Conservation (phyloP, 1,140 invertebrate genomes). For the Zaprionus ghesquierei region DNA sequence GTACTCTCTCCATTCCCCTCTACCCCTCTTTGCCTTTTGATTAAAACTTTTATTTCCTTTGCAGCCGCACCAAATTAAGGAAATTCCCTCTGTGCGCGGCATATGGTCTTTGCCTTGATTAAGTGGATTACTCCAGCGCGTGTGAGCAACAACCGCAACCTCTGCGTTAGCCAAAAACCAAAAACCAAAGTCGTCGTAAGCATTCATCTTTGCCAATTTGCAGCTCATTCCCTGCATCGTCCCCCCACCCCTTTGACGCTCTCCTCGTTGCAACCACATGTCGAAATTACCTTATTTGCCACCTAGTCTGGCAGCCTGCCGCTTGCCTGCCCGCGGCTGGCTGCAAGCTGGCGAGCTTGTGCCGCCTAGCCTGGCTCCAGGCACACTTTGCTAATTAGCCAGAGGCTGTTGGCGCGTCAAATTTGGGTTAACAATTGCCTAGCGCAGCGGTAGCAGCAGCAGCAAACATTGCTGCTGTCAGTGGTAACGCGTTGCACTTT, state of each 20-base stretch:
- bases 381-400: conserved; percentile 75
- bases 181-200: conserved; percentile 11
- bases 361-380: background rate
- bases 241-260: background rate
- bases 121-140: conserved; percentile 8
- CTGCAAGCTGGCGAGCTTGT: background rate
- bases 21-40: no score
- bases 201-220: conserved; percentile 67
- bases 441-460: conserved; percentile 17
- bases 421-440: conserved; percentile 67
- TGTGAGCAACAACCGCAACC: conserved; percentile 3
- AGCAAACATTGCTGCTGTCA: conserved; percentile 29
- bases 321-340: background rate
- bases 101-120: conserved; percentile 22
- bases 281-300: conserved; percentile 45
- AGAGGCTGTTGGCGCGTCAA: conserved; percentile 58
- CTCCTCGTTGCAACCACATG: conserved; percentile 32
- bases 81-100: background rate
- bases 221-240: conserved; percentile 42
- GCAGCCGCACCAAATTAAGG: background rate
- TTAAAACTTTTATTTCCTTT: no score
- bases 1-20: background rate
- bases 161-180: background rate
- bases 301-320: background rate
- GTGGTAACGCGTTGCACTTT: conserved; percentile 65